A percentile compares a stretch with the other conserved stretches of the same genome.
These are phyloP conservation scores for Mallateleia sp. DNA, from an alignment of 2,888 invertebrate species.

Conservation along the genomic window DNA sequence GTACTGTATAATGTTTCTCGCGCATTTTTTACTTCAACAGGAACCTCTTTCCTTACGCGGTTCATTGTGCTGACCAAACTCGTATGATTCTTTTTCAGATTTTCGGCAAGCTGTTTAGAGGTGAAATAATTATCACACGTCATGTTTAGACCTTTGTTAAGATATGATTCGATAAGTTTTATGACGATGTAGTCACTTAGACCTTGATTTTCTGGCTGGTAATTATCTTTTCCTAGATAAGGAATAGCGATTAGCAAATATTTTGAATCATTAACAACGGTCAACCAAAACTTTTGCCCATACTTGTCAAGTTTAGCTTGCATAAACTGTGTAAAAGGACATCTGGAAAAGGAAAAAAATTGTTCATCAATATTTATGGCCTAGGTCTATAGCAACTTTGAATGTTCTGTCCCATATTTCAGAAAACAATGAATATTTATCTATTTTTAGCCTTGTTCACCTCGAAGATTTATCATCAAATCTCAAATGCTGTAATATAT, in stretches of 20 bases:
- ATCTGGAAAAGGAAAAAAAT: no score
- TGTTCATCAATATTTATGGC: slow-evolving; percentile 9
- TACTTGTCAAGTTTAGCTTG: neutral
- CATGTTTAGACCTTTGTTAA: slow-evolving; percentile 39
- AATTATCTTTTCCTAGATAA: slow-evolving; percentile 72
- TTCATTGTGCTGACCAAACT: slow-evolving; percentile 49
- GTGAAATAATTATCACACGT: slow-evolving; percentile 44
- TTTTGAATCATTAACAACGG: slow-evolving; percentile 18
- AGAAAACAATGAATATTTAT: slow-evolving; percentile 18
- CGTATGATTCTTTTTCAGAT: neutral
- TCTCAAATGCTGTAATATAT: neutral
- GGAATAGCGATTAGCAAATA: slow-evolving; percentile 70
- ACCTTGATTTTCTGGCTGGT: slow-evolving; percentile 41
- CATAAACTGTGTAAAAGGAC: neutral
- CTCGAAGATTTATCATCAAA: neutral
- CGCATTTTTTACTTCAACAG: slow-evolving; percentile 17
- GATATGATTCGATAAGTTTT: slow-evolving; percentile 70
- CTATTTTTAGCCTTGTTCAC: neutral
- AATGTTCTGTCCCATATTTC: slow-evolving; percentile 10
- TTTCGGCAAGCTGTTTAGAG: neutral
- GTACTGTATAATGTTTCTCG: slow-evolving; percentile 22
- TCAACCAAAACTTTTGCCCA: neutral
- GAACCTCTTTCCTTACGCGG: slow-evolving; percentile 28
- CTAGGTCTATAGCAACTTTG: slow-evolving; percentile 9
- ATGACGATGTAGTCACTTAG: slow-evolving; percentile 65